Evolutionary conservation across 2,113 vertebrate species (phyloP), one percentile per base, ranked within the genome.

Genomic region (Mungos mungo): DNA sequence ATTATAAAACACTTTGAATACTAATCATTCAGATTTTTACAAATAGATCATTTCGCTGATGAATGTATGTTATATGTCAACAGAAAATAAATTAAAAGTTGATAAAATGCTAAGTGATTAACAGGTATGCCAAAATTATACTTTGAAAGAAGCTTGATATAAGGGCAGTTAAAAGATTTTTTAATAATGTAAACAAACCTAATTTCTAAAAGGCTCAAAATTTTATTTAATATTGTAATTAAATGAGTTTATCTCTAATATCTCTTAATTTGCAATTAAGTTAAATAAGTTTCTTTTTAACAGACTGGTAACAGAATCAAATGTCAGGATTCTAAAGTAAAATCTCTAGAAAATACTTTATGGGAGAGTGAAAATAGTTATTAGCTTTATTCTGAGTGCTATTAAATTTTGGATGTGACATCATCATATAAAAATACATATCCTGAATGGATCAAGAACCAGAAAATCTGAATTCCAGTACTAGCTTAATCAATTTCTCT

Each of bases 401-500:
- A 65, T 41, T 87, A 76, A 93, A 82, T 84, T 88, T 52, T 89
- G 52, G 27, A 47, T 93, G 69, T 89, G 35, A 65, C 23, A 82
- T 88, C 31, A 68, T 38, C 77, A 88, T 15, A 89, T 2, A 69
- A 89, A 84, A 93, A 83, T 31, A 41, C 33, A 57, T 50, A 52
- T 13, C 29, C 60, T 69, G 6, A 83, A 88, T 57, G 68, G 57
- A 45, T 41, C 12, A 88, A 54, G 57, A 93, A 83, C 23, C 57
- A 93, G 31, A 45, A 81, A 68, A 52, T 21, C 2, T 88, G 68
- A 96, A 65, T 88, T 88, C 45, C 68, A 93, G 29, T 79, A 90
- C 86, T 66, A 86, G 72, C 63, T 52, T 96, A 18, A 84, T 83
- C 38, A 94, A 52, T 85, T 96, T 88, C 19, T 90, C 50, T 91